Base-by-base conservation (phyloP, 2,113 vertebrate species). In the Cephalophus harveyi region DNA sequence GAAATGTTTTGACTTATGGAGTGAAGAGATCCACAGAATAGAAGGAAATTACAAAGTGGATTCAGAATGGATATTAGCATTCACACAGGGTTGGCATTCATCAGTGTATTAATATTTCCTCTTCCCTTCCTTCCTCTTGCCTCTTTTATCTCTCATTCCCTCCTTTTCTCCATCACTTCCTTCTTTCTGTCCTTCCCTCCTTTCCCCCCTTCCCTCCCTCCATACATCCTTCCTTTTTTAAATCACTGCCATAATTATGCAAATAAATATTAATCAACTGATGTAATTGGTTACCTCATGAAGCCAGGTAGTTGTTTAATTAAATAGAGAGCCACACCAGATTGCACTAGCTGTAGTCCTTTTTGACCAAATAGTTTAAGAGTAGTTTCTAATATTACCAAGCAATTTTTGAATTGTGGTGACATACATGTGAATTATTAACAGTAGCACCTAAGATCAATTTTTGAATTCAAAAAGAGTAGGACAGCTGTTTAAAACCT, bases 1-100 rank as follows among this genome's bases (percentile, higher is more conserved):
- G 96, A 97, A 88, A 95, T 96, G 81, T 96, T 97, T 97, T 97
- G 93, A 91, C n/a, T 84, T 94, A 33, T 1, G 16, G 59, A 95
- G 60, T 12, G 5, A 95, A 96, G n/a, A n/a, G 95, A 95, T 67
- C 36, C 25, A 21, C 13, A 67, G 64, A 96, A 52, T 9, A 78
- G 84, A 89, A 96, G 43, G 46, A 93, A 76, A 89, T 95, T 92
- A 85, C 55, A 54, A 43, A 64, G 23, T 23, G 11, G 28, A 30
- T 76, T 97, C 62, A 81, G 14, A 60, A 27, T 84, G 19, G 60
- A 33, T 96, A 76, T 60, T 86, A 78, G 5, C 54, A 84, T 94
- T 21, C 55, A 85, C 43, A n/a, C 4, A 9, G 9, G 48, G 36
- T 8, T 87, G 71, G 7, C 62, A 57, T 40, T 84, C 15, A 79